These are phyloP conservation scores for Astur gentilis DNA, from an alignment of 2,113 vertebrate species.

Conservation along the genomic window DNA sequence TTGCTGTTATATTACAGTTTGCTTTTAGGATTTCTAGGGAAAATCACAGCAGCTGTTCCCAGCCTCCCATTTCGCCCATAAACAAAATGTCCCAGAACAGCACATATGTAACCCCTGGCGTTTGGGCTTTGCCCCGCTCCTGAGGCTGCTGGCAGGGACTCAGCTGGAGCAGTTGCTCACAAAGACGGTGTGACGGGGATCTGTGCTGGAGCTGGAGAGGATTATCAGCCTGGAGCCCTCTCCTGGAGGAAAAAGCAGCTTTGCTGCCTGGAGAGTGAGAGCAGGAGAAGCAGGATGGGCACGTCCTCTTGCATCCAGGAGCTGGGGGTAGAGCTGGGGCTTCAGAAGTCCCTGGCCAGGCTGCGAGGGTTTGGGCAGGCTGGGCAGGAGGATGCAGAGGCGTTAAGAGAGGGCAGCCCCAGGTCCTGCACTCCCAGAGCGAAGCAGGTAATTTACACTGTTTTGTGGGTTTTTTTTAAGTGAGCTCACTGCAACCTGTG, in stretches of 20 bases:
- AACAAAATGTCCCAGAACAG: not conserved
- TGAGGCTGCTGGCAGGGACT: not conserved
- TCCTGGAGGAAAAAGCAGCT: constrained; percentile 51
- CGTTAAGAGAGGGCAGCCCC: not conserved
- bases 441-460: accelerated
- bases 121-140: not conserved
- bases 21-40: not conserved
- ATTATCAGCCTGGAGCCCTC: constrained; percentile 53
- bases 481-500: accelerated
- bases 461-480: not conserved
- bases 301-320: not conserved
- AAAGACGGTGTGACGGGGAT: not conserved
- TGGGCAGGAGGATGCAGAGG: not conserved
- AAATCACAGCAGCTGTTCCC: not conserved
- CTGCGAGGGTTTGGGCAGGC: not conserved
- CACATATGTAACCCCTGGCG: accelerated
- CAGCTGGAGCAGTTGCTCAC: not conserved
- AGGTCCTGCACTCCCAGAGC: not conserved
- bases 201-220: not conserved
- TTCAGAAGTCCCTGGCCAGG: not conserved
- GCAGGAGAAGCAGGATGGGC: not conserved
- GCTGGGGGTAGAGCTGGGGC: not conserved
- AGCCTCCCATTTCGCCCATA: not conserved
- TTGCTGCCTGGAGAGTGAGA: not conserved
- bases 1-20: accelerated